phyloP scores from a whole-genome alignment of 2,888 invertebrate genomes.

The Tolmerus cingulatus region DNA sequence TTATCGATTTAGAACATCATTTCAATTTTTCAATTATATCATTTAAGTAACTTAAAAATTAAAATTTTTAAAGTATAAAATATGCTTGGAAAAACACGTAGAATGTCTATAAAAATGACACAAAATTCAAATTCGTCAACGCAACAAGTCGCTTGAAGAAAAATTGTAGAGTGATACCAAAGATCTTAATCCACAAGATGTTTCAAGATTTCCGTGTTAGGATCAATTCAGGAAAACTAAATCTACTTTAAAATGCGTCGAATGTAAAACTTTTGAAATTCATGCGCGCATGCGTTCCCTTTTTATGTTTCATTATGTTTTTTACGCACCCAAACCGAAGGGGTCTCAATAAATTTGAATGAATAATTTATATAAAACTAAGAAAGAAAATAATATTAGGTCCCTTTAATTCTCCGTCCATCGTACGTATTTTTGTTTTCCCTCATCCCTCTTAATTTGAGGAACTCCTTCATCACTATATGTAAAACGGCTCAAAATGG shows the following conservation, averaged over 20 bases:
- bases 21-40: too few species aligned
- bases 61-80: too few species aligned
- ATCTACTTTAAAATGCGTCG: too few species aligned
- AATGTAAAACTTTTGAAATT: neutral
- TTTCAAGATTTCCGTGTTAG: too few species aligned
- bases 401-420: neutral
- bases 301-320: neutral
- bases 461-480: neutral
- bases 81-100: too few species aligned
- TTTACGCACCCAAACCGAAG: neutral
- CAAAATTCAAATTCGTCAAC: too few species aligned
- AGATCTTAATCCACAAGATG: too few species aligned
- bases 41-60: too few species aligned
- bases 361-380: neutral
- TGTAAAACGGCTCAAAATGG: neutral
- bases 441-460: neutral
- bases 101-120: too few species aligned
- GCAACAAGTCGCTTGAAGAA: too few species aligned
- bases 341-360: neutral
- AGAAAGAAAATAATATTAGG: neutral
- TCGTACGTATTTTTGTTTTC: neutral
- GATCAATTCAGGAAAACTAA: too few species aligned
- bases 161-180: neutral
- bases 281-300: neutral
- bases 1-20: too few species aligned